These are phyloP conservation scores for Platycheirus rosarum DNA, from an alignment of 2,888 invertebrate genomes.

Conservation along the genomic window DNA sequence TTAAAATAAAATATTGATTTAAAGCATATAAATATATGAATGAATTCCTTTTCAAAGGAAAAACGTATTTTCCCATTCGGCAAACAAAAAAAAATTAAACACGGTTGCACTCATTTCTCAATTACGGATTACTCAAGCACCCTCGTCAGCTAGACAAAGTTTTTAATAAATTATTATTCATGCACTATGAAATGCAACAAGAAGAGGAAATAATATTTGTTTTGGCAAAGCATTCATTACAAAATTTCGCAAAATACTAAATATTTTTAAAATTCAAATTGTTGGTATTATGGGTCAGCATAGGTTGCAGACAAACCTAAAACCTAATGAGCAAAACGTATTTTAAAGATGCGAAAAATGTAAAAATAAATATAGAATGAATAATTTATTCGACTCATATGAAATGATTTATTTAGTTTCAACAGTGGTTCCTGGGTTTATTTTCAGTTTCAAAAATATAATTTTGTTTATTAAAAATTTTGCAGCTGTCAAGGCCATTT, in stretches of 20 bases:
- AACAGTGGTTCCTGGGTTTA: not conserved
- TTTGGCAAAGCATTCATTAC: not conserved
- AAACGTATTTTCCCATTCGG: conserved; percentile 14
- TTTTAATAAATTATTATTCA: conserved; percentile 26
- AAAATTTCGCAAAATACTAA: not conserved
- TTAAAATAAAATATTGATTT: no score
- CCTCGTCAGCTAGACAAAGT: conserved; percentile 2
- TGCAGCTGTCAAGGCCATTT: conserved; percentile 31
- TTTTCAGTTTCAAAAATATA: conserved; percentile 3
- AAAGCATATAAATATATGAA: no score
- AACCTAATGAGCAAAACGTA: conserved; percentile 17
- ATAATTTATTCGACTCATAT: not conserved
- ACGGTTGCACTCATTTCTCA: no score
- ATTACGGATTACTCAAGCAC: no score
- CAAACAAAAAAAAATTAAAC: conserved; percentile 4
- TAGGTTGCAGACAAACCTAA: conserved; percentile 17
- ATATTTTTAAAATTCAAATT: conserved; percentile 14
- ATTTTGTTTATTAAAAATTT: conserved; percentile 20
- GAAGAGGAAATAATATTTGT: conserved; percentile 11
- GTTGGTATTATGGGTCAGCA: not conserved
- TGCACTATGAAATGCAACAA: conserved; percentile 30
- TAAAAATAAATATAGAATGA: not conserved
- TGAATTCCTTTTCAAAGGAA: no score
- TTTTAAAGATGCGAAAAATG: conserved; percentile 12
- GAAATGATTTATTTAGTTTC: not conserved